phyloP scores from a whole-genome alignment of 2,113 vertebrate species.

The Megaceryle torquata region DNA sequence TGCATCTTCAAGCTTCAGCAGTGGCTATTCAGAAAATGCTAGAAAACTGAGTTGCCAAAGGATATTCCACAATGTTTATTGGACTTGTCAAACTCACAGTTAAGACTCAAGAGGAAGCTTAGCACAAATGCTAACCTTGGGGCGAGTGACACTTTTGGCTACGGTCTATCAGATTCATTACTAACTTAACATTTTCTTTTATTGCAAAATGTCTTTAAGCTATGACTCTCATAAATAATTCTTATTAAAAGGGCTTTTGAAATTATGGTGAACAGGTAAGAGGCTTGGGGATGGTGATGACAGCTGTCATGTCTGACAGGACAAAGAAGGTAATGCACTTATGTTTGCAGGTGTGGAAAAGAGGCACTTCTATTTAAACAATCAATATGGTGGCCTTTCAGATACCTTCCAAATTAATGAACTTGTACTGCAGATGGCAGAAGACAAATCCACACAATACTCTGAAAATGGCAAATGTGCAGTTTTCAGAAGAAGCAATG shows the following conservation, averaged over 20 bases:
- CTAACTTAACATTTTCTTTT: not conserved
- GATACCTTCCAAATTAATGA: not conserved
- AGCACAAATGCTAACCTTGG: not conserved
- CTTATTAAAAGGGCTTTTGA: not conserved
- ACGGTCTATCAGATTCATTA: not conserved
- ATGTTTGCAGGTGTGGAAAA: not conserved
- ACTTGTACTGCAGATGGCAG: not conserved
- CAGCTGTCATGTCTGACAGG: not conserved
- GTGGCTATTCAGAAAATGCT: not conserved
- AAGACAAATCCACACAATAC: not conserved
- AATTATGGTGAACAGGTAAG: not conserved
- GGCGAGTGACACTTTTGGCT: not conserved
- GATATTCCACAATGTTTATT: not conserved
- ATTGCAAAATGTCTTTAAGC: not conserved
- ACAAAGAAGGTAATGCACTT: not conserved
- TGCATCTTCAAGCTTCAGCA: not conserved
- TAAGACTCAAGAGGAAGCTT: not conserved
- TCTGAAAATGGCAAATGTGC: not conserved
- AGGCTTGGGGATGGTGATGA: not conserved
- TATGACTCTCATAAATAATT: not conserved
- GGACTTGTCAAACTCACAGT: not conserved
- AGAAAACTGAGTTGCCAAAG: not conserved
- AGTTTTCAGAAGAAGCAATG: not conserved
- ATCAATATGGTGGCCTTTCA: not conserved
- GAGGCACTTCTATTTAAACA: not conserved